These are phyloP conservation scores for Rhombomys opimus DNA, from an alignment of 2,113 vertebrate species.

Conservation along the genomic window DNA sequence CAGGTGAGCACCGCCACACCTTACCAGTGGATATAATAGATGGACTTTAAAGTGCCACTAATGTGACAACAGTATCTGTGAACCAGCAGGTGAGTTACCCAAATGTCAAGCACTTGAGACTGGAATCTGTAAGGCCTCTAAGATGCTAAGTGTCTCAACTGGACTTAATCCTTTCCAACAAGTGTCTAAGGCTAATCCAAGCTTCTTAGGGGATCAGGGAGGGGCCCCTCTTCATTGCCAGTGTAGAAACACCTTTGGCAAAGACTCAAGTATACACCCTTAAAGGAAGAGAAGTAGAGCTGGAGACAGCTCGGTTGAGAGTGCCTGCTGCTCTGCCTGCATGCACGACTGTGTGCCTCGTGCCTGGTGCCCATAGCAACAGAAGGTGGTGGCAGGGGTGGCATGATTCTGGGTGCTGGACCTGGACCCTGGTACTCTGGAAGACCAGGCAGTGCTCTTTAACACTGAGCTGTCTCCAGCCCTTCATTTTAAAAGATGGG, in stretches of 20 bases:
- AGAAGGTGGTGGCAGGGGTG: not conserved
- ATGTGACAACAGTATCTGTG: not conserved
- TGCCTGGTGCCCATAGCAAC: not conserved
- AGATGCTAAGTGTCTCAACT: not conserved
- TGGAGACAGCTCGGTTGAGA: not conserved
- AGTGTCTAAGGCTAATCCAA: not conserved
- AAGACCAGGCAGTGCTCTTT: not conserved
- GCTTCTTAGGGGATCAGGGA: not conserved
- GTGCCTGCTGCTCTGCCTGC: not conserved
- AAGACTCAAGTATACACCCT: not conserved
- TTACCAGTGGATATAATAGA: not conserved
- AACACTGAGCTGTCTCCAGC: not conserved
- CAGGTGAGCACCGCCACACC: not conserved
- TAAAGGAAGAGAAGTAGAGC: not conserved
- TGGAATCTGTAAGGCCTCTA: not conserved
- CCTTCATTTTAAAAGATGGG: not conserved
- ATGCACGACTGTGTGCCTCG: not conserved
- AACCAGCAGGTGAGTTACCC: not conserved
- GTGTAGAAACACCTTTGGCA: not conserved
- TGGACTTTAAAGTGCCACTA: not conserved
- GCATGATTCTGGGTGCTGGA: not conserved
- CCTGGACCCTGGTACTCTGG: not conserved
- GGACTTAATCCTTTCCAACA: not conserved
- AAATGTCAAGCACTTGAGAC: not conserved
- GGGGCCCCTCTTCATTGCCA: not conserved